Evolutionary conservation across 1,140 invertebrate species (phyloP).

Genomic region (Drosophila eugracilis): DNA sequence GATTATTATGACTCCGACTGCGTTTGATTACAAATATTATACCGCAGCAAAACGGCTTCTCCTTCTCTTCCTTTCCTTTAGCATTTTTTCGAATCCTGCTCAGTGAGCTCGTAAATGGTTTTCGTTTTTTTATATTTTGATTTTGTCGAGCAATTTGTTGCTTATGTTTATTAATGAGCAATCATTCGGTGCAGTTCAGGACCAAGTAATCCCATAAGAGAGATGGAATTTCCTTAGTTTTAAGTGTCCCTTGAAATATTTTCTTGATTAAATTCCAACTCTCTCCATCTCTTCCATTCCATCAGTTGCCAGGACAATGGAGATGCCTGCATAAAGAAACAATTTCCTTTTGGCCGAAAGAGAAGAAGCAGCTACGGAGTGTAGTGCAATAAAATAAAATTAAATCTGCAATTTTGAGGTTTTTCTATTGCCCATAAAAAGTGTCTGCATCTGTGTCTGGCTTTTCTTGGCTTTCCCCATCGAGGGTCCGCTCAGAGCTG

Average conservation of each 20-base stretch:
- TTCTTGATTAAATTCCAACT: slow-evolving; percentile 44
- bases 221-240: slow-evolving; percentile 2
- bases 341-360: slow-evolving; percentile 74
- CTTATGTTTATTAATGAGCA: slow-evolving; percentile 81
- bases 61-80: slow-evolving; percentile 10
- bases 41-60: slow-evolving; percentile 33
- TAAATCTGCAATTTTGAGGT: slow-evolving; percentile 83
- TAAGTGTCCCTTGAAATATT: slow-evolving; percentile 32
- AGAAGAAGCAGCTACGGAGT: slow-evolving; percentile 28
- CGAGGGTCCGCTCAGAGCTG: slow-evolving; percentile 11
- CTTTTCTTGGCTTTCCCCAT: slow-evolving; percentile 26
- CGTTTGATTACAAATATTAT: slow-evolving; percentile 83
- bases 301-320: slow-evolving; percentile 37
- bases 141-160: slow-evolving; percentile 51
- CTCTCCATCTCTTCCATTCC: slow-evolving; percentile 25
- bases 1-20: slow-evolving; percentile 80
- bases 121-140: slow-evolving; percentile 60
- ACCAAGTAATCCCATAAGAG: neutral
- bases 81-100: slow-evolving; percentile 38
- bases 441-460: slow-evolving; percentile 67
- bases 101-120: slow-evolving; percentile 65
- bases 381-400: slow-evolving; percentile 81
- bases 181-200: slow-evolving; percentile 57
- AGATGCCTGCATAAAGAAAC: slow-evolving; percentile 62
- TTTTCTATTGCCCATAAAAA: slow-evolving; percentile 71